A percentile compares a stretch with the other conserved stretches of the same genome.
Conservation (phyloP, 2,888 invertebrate species). For the Trimorus sp. region DNA sequence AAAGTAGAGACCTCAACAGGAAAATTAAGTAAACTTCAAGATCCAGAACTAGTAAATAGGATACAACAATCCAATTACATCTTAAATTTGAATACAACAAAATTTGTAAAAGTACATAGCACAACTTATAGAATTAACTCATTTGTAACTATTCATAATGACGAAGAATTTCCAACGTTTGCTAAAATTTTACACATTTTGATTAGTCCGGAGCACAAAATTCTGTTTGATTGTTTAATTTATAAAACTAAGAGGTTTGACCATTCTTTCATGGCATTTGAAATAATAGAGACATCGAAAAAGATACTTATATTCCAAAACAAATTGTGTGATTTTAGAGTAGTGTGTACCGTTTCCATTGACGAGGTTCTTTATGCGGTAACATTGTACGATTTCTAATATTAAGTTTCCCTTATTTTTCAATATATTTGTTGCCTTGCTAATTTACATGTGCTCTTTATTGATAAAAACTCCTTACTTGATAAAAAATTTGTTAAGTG, state of each 20-base stretch:
- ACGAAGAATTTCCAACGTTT: conserved; percentile 20
- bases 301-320: neutral
- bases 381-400: neutral
- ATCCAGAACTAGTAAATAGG: neutral
- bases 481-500: neutral
- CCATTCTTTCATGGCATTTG: conserved; percentile 12
- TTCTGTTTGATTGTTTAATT: conserved; percentile 26
- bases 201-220: conserved; percentile 2
- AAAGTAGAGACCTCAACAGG: conserved; percentile 6
- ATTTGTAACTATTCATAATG: conserved; percentile 17
- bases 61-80: conserved; percentile 16
- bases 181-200: conserved; percentile 24
- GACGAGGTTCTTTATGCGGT: neutral
- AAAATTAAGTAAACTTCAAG: neutral
- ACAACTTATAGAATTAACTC: conserved; percentile 13
- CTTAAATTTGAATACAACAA: neutral
- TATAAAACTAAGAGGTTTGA: conserved; percentile 3
- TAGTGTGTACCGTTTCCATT: neutral
- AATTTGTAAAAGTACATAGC: conserved; percentile 19
- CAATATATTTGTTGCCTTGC: neutral
- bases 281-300: conserved; percentile 3
- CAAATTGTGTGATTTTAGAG: neutral
- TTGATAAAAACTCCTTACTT: neutral
- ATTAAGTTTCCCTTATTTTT: neutral
- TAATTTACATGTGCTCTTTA: no score